A percentile compares a stretch with the other conserved stretches of the same genome.
Conservation (phyloP, 2,113 vertebrate genomes). For the Leiothrix lutea region DNA sequence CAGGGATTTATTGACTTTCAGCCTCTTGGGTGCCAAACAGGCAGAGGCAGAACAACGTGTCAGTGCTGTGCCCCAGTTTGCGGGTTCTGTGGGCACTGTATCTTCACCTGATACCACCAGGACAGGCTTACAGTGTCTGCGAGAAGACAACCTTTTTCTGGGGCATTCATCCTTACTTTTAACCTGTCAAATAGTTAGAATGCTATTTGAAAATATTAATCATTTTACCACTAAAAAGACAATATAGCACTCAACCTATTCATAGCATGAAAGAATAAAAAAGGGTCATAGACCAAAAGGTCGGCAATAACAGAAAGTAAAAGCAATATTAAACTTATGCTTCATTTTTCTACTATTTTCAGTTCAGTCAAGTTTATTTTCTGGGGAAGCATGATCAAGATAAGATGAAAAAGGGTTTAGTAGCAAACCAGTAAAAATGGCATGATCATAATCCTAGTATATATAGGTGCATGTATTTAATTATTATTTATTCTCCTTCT, state of each 20-base stretch:
- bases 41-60: background rate
- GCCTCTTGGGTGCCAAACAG: background rate
- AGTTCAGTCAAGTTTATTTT: background rate
- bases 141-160: background rate
- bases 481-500: background rate
- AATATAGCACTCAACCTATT: background rate
- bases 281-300: background rate
- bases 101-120: background rate
- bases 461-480: background rate
- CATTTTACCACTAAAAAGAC: background rate
- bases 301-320: background rate
- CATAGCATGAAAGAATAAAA: background rate
- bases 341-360: background rate
- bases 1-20: background rate
- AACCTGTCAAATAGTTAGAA: background rate
- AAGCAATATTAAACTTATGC: background rate
- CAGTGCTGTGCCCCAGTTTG: background rate
- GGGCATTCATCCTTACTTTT: background rate
- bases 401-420: background rate
- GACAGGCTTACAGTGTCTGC: background rate
- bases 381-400: background rate
- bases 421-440: background rate
- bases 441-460: background rate
- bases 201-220: background rate
- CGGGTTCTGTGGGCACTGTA: background rate